Evolutionary conservation across 2,797 vertebrate species (phyloP).

Genomic region (Schizopygopsis malacanthus): DNA sequence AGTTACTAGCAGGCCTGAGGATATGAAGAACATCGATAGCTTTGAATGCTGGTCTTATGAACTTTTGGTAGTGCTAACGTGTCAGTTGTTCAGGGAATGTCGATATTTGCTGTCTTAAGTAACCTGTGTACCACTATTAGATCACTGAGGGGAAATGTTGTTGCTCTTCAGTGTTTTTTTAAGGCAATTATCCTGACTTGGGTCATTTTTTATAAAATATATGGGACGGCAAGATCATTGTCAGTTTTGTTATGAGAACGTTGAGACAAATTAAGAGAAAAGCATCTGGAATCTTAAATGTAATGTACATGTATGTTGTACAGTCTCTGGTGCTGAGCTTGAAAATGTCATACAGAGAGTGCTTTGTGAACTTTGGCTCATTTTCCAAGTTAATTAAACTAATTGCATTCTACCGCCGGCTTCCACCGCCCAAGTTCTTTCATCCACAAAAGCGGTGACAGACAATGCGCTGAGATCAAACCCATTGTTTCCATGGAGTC

Average conservation of each 20-base stretch:
- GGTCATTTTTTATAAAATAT: background rate
- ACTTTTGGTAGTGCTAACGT: background rate
- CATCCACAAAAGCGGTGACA: slow-evolving; percentile 17
- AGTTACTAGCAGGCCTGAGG: slow-evolving; percentile 13
- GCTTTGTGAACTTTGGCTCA: slow-evolving; percentile 33
- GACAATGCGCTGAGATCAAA: slow-evolving; percentile 41
- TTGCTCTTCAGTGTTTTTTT: slow-evolving; percentile 4
- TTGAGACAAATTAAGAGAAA: background rate
- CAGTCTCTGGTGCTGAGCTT: background rate
- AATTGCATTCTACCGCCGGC: slow-evolving; percentile 28
- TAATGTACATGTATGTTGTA: background rate
- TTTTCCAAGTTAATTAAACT: slow-evolving; percentile 43
- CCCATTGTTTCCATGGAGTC: slow-evolving; percentile 46
- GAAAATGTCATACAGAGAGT: slow-evolving; percentile 16
- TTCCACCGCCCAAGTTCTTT: slow-evolving; percentile 27
- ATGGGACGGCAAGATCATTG: background rate
- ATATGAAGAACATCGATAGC: slow-evolving; percentile 17
- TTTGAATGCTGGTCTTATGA: slow-evolving; percentile 14
- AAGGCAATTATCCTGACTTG: background rate
- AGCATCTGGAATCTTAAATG: background rate
- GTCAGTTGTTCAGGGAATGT: slow-evolving; percentile 5
- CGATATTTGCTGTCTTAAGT: background rate
- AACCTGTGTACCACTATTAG: background rate
- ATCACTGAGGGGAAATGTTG: background rate
- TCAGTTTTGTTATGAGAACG: background rate